Evolutionary conservation across 2,888 invertebrate genomes (phyloP), one percentile per base, ranked within the genome.

Genomic region (Cordilura impudica): DNA sequence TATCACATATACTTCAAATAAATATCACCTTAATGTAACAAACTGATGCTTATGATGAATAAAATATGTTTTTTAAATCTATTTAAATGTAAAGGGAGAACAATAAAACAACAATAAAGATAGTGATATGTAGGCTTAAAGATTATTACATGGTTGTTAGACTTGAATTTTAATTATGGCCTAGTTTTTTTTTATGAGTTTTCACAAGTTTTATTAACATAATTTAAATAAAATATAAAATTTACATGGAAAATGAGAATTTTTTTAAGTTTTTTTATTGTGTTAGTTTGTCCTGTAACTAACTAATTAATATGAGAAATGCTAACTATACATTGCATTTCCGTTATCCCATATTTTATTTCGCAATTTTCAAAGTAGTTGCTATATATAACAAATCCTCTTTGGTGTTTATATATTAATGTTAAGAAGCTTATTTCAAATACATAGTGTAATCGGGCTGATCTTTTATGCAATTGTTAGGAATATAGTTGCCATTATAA

Each of bases 71-170:
- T n/a, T n/a, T n/a, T n/a, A n/a, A n/a, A n/a, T n/a, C n/a, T n/a
- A n/a, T n/a, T n/a, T n/a, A n/a, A n/a, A n/a, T n/a, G n/a, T n/a
- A n/a, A n/a, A n/a, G n/a, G n/a, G n/a, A n/a, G n/a, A n/a, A n/a
- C n/a, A n/a, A n/a, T 8, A 6, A n/a, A 39, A 39, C 26, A 45
- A 16, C 14, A 47, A 26, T 49, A 45, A 39, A 35, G 16, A 63
- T 12, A 19, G 21, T 53, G 53, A 53, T 61, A 63, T 51, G 49
- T 63, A n/a, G n/a, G n/a, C n/a, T 19, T 61, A 54, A 72, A 51
- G 67, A 72, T 63, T 72, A 67, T 67, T 67, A 72, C 67, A 61
- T 54, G 61, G 49, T 56, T 72, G 72, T 72, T 72, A 63, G 67
- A 67, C 54, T 72, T 67, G 54, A 23, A 39, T 49, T 56, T 63